phyloP scores from a whole-genome alignment of 1,140 invertebrate genomes.

The Drosophila sp. region DNA sequence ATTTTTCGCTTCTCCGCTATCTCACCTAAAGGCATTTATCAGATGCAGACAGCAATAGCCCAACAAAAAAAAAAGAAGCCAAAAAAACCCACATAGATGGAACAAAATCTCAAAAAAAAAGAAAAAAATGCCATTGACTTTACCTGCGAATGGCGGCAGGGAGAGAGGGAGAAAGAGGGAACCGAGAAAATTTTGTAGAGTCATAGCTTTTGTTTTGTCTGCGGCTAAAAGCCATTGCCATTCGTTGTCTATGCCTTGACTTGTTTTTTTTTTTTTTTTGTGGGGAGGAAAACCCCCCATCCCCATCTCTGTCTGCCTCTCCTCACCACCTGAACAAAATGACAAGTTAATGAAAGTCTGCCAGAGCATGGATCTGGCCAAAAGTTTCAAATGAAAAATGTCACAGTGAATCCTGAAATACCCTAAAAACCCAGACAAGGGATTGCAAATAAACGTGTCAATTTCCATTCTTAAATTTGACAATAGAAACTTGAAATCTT shows the following conservation, averaged over 20 bases:
- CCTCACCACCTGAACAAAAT: constrained; percentile 23
- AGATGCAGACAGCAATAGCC: constrained; percentile 63
- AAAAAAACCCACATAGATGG: constrained; percentile 15
- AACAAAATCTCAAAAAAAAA: neutral
- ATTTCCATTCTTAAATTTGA: neutral
- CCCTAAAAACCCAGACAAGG: constrained; percentile 9
- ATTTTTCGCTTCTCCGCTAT: constrained; percentile 22
- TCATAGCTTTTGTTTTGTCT: constrained; percentile 59
- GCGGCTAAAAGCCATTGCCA: constrained; percentile 27
- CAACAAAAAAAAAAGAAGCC: constrained; percentile 3
- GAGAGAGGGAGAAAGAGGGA: constrained; percentile 1
- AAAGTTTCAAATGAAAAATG: constrained; percentile 10
- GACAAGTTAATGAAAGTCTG: constrained; percentile 78
- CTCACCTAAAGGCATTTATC: constrained; percentile 68
- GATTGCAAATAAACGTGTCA: neutral
- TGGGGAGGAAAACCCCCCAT: constrained; percentile 25
- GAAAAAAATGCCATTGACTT: constrained; percentile 47
- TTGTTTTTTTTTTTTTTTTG: constrained; percentile 33
- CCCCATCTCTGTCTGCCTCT: neutral
- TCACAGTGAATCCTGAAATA: constrained; percentile 3
- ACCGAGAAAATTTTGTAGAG: constrained; percentile 34
- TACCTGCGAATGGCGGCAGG: constrained; percentile 17
- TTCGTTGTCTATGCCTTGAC: constrained; percentile 52
- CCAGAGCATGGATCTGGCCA: constrained; percentile 20
- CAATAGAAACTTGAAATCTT: too few species aligned